These are phyloP conservation scores for Ophiodon elongatus DNA, from an alignment of 2,113 vertebrate species.

Conservation along the genomic window DNA sequence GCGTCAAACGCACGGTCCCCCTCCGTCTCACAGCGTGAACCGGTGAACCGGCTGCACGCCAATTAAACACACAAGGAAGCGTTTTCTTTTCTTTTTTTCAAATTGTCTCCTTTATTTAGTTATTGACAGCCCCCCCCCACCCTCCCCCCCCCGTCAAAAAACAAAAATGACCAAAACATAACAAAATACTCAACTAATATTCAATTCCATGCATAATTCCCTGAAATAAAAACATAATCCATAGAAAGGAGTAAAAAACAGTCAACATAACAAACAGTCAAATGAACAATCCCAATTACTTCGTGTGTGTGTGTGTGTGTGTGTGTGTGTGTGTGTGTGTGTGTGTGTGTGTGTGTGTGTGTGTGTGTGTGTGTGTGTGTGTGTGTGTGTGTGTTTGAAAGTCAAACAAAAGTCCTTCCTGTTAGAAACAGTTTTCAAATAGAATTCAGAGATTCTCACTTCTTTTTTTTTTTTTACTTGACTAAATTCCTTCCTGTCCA, in stretches of 20 bases:
- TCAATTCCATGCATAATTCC: conserved; percentile 76
- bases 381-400: conserved; percentile 20
- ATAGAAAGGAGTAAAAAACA: conserved; percentile 70
- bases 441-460: neutral
- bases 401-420: conserved; percentile 8
- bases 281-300: conserved; percentile 52
- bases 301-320: conserved; percentile 21
- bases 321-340: conserved; percentile 12
- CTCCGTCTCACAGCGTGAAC: neutral
- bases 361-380: conserved; percentile 16
- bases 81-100: conserved; percentile 49
- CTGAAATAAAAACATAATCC: conserved; percentile 72
- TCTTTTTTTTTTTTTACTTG: neutral
- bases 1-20: conserved; percentile 27
- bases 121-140: conserved; percentile 35
- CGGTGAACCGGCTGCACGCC: neutral
- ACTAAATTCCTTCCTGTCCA: conserved; percentile 11
- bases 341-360: conserved; percentile 20
- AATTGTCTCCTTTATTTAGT: conserved; percentile 77
- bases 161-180: conserved; percentile 48
- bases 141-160: conserved; percentile 24
- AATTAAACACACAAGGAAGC: conserved; percentile 5
- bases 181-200: conserved; percentile 64
- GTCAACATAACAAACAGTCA: conserved; percentile 54
- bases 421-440: neutral